Percentiles rank a stretch among this genome's conserved stretches.
Evolutionary conservation across 1,140 invertebrate genomes (phyloP).

Genomic region (Ericerus pela): DNA sequence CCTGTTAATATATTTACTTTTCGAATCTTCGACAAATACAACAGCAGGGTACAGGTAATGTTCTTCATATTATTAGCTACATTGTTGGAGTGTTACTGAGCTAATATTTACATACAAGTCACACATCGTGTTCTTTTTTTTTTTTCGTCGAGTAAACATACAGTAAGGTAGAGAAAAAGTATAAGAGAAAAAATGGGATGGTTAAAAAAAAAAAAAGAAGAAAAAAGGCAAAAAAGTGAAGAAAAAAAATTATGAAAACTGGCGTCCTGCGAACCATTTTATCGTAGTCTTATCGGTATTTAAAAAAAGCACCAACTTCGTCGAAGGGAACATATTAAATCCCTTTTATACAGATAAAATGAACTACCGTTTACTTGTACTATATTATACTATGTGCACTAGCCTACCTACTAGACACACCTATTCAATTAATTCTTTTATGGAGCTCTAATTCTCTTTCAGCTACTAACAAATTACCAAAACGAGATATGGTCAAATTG

Average conservation of each 20-base stretch:
- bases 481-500: too few species aligned
- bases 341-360: slow-evolving; percentile 1
- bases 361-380: slow-evolving; percentile 7
- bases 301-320: neutral
- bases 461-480: slow-evolving; percentile 3
- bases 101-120: slow-evolving; percentile 9
- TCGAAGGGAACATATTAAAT: too few species aligned
- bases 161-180: neutral
- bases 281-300: neutral
- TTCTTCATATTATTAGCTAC: slow-evolving; percentile 7
- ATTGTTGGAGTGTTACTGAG: slow-evolving; percentile 8
- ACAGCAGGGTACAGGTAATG: neutral
- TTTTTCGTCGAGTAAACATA: neutral
- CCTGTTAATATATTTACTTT: neutral
- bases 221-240: too few species aligned
- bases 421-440: slow-evolving; percentile 5
- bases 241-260: too few species aligned
- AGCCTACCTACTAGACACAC: neutral
- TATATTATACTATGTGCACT: too few species aligned
- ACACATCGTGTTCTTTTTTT: neutral
- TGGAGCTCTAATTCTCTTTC: neutral
- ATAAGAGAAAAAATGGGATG: neutral
- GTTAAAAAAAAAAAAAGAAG: too few species aligned
- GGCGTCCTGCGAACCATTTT: slow-evolving; percentile 7
- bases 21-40: neutral